Evolutionary conservation across 2,113 vertebrate species (phyloP), one percentile per base, ranked within the genome.

Genomic region (Sinocyclocheilus maitianheensis): DNA sequence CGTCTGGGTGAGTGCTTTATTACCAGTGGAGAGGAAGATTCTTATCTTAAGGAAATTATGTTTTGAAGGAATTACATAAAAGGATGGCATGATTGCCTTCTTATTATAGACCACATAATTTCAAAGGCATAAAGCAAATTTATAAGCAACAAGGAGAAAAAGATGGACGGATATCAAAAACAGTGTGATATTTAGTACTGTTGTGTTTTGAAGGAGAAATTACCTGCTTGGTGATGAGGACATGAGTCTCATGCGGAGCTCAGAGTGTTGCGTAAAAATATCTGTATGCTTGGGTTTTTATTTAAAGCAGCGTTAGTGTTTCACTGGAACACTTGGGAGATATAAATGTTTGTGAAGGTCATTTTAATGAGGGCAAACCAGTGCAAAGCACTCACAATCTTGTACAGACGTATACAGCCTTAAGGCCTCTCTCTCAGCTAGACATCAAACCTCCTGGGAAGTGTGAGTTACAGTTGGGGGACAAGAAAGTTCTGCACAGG

Each of bases 1-100:
- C 95, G 97, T 48, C 94, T 98, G 67, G 97, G 97, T 98, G 87
- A 94, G 96, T 93, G 26, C 24, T 51, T 69, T 67, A 22, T 83
- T 53, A 53, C 46, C 26, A 53, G 13, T 3, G 46, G 24, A 46
- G 48, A 55, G 18, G 9, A n/a, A n/a, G 2, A 43, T 62, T 46
- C 14, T 46, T 18, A 81, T 30, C 62, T 34, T 40, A 72, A 30
- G 0, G 5, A 48, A 10, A 34, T 18, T 1, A 48, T 65, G 58
- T 84, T 69, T 63, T 65, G 2, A 30, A 77, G 30, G n/a, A 84
- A 77, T 75, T 77, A 26, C 37, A 77, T 26, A 51, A 48, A 24
- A 75, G 53, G 18, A 13, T 37, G 46, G 22, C 30, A 65, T 65
- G 48, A 78, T 74, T 69, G 62, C 24, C 51, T 82, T 69, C 43